Conservation (phyloP, 2,888 invertebrate genomes). For the Drosophila borborema region DNA sequence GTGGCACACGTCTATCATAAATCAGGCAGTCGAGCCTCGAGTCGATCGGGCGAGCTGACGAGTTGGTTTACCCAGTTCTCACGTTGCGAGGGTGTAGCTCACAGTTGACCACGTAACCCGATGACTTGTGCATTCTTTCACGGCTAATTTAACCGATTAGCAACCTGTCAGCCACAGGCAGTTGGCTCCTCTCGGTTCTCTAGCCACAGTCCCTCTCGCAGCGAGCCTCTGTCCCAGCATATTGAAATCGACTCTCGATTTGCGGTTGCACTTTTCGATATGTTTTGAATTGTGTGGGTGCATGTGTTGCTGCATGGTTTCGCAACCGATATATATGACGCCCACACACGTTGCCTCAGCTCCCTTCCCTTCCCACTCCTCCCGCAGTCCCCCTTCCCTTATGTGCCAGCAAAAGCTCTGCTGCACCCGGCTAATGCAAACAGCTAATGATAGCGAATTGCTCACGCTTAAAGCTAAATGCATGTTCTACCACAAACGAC, state of each 20-base stretch:
- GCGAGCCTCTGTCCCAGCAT: slow-evolving; percentile 1
- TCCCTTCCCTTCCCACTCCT: not conserved
- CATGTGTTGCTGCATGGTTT: slow-evolving; percentile 46
- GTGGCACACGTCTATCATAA: slow-evolving; percentile 79
- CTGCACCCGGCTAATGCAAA: slow-evolving; percentile 52
- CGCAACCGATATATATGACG: slow-evolving; percentile 69
- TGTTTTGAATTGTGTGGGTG: slow-evolving; percentile 18
- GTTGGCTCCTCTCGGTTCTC: not conserved
- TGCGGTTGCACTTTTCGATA: slow-evolving; percentile 44
- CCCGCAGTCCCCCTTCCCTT: not conserved
- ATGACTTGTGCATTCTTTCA: slow-evolving; percentile 73
- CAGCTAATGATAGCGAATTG: slow-evolving; percentile 43
- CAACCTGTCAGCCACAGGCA: slow-evolving; percentile 49
- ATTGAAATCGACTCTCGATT: slow-evolving; percentile 51
- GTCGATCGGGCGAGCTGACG: slow-evolving; percentile 14
- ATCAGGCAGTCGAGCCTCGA: slow-evolving; percentile 46
- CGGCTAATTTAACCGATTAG: slow-evolving; percentile 82
- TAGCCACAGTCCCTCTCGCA: not conserved
- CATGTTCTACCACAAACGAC: slow-evolving; percentile 34
- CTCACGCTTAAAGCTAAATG: slow-evolving; percentile 42
- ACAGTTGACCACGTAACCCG: slow-evolving; percentile 57
- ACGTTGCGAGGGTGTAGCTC: slow-evolving; percentile 73
- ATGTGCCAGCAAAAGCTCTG: not conserved
- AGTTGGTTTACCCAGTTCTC: slow-evolving; percentile 49
- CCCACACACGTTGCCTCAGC: slow-evolving; percentile 66